Conservation (phyloP, 2,113 vertebrate species). For the Astatoreochromis straeleni region DNA sequence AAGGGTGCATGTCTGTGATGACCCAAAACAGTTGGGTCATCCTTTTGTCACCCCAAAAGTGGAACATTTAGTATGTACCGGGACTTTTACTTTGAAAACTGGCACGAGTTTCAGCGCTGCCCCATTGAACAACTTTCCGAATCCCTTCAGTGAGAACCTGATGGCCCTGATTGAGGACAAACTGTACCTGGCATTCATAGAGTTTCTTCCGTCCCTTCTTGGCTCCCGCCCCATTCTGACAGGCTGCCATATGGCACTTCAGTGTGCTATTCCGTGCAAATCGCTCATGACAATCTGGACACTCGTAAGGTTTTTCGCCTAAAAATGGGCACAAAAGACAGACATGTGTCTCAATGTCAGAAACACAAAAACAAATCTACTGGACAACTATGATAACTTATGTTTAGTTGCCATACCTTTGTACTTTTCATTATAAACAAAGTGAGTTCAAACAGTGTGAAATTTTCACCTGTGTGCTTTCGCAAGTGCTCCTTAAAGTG, state of each 20-base stretch:
- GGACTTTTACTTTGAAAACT: neutral
- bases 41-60: neutral
- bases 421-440: neutral
- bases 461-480: constrained; percentile 85
- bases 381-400: neutral
- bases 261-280: constrained; percentile 96
- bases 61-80: rapidly evolving
- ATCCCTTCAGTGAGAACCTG: neutral
- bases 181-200: constrained; percentile 93
- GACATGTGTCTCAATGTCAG: neutral
- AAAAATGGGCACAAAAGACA: constrained; percentile 9
- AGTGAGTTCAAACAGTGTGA: neutral
- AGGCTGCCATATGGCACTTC: constrained; percentile 95
- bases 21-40: neutral
- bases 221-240: constrained; percentile 91
- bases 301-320: constrained; percentile 98
- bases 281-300: constrained; percentile 93
- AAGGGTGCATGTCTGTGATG: neutral
- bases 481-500: constrained; percentile 97
- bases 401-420: neutral
- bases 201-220: constrained; percentile 98
- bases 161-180: neutral
- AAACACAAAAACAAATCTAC: neutral
- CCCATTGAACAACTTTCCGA: neutral
- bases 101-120: neutral